Evolutionary conservation across 1,140 invertebrate species (phyloP).

Genomic region (Telenomus remus): DNA sequence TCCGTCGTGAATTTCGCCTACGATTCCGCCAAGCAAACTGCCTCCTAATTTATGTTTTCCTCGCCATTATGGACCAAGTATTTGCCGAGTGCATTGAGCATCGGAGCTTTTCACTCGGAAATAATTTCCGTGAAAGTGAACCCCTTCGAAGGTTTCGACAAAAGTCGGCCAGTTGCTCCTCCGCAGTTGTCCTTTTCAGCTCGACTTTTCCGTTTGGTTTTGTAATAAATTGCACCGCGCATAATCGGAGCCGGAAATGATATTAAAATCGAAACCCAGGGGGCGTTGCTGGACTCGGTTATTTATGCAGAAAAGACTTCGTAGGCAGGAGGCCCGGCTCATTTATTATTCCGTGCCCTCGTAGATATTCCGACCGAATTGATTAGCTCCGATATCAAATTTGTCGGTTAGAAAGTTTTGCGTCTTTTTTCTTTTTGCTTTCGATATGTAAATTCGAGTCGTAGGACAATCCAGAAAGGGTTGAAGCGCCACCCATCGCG

Average conservation of each 20-base stretch:
- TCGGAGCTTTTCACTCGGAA: conserved; percentile 36
- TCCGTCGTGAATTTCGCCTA: neutral
- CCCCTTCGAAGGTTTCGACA: conserved; percentile 26
- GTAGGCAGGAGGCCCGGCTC: too few relatives aligned
- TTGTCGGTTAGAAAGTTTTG: too few relatives aligned
- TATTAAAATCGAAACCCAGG: too few relatives aligned
- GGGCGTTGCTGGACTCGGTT: too few relatives aligned
- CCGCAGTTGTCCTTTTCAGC: conserved; percentile 39
- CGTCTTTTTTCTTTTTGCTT: too few relatives aligned
- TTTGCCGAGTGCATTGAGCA: conserved; percentile 28
- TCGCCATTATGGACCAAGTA: conserved; percentile 25
- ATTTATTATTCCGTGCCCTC: too few relatives aligned
- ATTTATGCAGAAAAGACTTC: too few relatives aligned
- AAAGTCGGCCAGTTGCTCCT: conserved; percentile 22
- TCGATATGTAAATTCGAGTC: too few relatives aligned
- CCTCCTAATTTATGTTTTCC: conserved; percentile 38
- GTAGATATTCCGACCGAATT: too few relatives aligned
- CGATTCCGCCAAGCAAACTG: neutral
- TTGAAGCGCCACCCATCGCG: conserved; percentile 15
- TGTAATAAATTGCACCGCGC: too few relatives aligned
- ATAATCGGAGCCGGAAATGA: too few relatives aligned
- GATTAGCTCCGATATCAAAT: too few relatives aligned
- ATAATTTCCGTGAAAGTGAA: conserved; percentile 38
- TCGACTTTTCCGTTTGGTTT: conserved; percentile 6
- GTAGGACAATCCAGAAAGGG: neutral